Conservation (phyloP, 2,113 vertebrate species). For the Myanophis thanlyinensis region DNA sequence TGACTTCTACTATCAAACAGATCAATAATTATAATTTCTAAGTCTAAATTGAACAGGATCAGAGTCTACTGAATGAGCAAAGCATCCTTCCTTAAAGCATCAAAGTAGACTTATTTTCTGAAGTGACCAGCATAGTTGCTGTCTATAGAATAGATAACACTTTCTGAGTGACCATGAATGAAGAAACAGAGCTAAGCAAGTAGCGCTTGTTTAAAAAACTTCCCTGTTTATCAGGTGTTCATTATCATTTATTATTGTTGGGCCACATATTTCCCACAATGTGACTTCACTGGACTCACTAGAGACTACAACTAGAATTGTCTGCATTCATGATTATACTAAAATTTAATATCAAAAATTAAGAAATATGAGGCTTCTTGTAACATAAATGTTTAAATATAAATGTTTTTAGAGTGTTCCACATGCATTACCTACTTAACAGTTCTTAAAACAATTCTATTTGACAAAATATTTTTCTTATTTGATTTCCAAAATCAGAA, state of each 20-base stretch:
- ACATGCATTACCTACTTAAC: neutral
- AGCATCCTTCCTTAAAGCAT: neutral
- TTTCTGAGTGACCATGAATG: neutral
- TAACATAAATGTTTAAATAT: neutral
- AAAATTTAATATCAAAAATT: neutral
- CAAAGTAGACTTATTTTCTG: neutral
- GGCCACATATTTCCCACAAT: neutral
- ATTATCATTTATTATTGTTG: neutral
- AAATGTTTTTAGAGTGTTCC: neutral
- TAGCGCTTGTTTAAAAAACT: neutral
- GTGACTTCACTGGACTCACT: neutral
- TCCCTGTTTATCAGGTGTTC: neutral
- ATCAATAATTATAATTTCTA: conserved; percentile 1
- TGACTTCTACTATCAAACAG: conserved; percentile 25
- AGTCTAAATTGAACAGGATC: neutral
- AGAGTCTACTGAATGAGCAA: neutral
- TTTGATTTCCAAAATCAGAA: neutral
- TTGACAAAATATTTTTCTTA: neutral
- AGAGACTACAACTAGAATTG: neutral
- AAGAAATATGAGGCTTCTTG: neutral
- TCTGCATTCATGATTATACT: neutral
- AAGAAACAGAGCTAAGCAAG: neutral
- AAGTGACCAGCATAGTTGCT: neutral
- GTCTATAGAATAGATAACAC: neutral
- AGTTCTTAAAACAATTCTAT: neutral